Base-by-base conservation (phyloP, 2,797 vertebrate genomes). In the Crossoptilon crossoptilon region DNA sequence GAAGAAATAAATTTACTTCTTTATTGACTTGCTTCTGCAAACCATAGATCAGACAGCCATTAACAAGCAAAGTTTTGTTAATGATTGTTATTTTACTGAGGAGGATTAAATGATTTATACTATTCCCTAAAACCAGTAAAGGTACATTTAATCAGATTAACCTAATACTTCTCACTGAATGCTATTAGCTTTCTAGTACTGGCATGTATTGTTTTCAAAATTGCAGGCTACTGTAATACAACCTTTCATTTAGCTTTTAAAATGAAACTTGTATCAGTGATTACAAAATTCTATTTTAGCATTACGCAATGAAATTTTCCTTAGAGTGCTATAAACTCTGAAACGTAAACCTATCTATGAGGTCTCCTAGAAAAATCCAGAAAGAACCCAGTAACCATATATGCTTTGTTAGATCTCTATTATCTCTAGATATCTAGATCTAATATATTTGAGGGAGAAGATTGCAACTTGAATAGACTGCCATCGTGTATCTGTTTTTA, bases 211-310 rank as follows among this genome's bases (percentile, higher is more conserved):
- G 16, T 88, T 94, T 92, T 89, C 33, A 12, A 37, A 86, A 91
- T 59, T 88, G 41, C 22, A 80, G 44, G 31, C 49, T 91, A 56
- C 39, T 78, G 27, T 19, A 67, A 59, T 56, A 11, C 11, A 88
- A 53, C 9, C 60, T 81, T 95, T 92, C 18, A 70, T 90, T 90
- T 78, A 76, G 12, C 15, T 90, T 96, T 92, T 46, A 76, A 84
- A 94, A 77, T 77, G 4, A 84, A 93, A 49, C n/a, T 74, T 1
- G 1, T 58, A 22, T 37, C 27, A 43, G 13, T 68, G 74, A 84
- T 79, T 62, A 26, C 8, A 31, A 41, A 79, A 73, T 60, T 84
- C 51, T 10, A 46, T 92, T 91, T 83, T 84, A 49, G 7, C 1
- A 0, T 56, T 68, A 33, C 27, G 7, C 9, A 84, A 67, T 60